Evolutionary conservation across 2,888 invertebrate genomes (phyloP), one percentile per base, ranked within the genome.

Genomic region (Dicycla oo): DNA sequence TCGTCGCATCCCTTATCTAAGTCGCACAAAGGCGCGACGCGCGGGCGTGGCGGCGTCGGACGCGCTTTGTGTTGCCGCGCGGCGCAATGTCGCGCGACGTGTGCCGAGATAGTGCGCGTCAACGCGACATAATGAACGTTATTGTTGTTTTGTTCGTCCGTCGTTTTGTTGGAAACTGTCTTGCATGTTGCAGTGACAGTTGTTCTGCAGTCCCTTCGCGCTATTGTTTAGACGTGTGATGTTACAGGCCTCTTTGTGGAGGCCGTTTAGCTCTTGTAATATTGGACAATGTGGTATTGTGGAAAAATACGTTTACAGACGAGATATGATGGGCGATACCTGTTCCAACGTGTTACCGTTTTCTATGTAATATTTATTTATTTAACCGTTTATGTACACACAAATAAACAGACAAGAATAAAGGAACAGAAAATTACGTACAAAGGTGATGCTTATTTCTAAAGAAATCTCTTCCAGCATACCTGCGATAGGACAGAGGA

Each of bases 51-150:
- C 34, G 72, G 18, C n/a, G 85, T 74, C 85, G 87, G 90, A 89
- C 83, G 87, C 75, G 84, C 81, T 68, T 68, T 68, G 68, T 68
- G 47, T 62, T 30, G 61, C 82, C 78, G 70, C 76, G 68, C 69
- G 61, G 30, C 66, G 77, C 73, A 69, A 82, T 85, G 83, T 85
- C 80, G 80, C 75, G 69, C 73, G 77, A 84, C 86, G 83, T 81
- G 81, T 86, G 87, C 80, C 86, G 84, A 89, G 90, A 90, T 90
- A 90, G 88, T 83, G 86, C 78, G 83, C 82, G 77, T 83, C 85
- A 81, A 82, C 81, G 78, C 74, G 71, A 76, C 80, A 86, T 85
- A 88, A 87, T 89, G 83, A 86, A 84, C 78, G 83, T 75, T 71
- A 85, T 85, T 86, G 86, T 88, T 82, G 83, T 76, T 70, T 82